Conservation (phyloP, 2,113 vertebrate species). For the Actenoides lindsayi region DNA sequence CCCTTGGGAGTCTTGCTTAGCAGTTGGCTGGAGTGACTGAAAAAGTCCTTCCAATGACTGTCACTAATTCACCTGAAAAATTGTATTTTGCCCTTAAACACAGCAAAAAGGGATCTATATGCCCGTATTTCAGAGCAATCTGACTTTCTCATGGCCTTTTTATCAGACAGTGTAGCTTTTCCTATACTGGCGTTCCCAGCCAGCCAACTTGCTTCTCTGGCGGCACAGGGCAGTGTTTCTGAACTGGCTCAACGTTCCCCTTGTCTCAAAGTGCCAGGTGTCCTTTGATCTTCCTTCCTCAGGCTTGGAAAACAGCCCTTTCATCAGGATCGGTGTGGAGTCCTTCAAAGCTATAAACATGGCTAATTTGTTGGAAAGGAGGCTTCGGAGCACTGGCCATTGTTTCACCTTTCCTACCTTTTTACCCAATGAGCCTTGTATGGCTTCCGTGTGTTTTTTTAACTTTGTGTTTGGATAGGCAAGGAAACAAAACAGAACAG, state of each 20-base stretch:
- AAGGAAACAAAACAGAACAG: background rate
- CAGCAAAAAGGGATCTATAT: background rate
- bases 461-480: background rate
- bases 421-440: background rate
- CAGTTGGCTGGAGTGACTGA: background rate
- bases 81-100: background rate
- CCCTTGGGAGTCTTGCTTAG: background rate
- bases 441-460: background rate
- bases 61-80: background rate
- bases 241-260: background rate
- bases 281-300: slow-evolving; percentile 21
- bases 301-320: background rate
- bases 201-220: background rate
- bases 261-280: background rate
- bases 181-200: background rate
- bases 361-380: background rate
- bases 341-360: background rate
- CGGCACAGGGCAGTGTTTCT: background rate
- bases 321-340: background rate
- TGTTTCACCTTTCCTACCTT: background rate
- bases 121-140: background rate
- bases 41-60: background rate
- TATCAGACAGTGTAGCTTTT: background rate
- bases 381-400: background rate
- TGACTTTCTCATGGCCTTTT: background rate